A percentile compares a stretch with the other conserved stretches of the same genome.
phyloP scores from a whole-genome alignment of 2,113 vertebrate genomes.

The Genyomyrus donnyi region DNA sequence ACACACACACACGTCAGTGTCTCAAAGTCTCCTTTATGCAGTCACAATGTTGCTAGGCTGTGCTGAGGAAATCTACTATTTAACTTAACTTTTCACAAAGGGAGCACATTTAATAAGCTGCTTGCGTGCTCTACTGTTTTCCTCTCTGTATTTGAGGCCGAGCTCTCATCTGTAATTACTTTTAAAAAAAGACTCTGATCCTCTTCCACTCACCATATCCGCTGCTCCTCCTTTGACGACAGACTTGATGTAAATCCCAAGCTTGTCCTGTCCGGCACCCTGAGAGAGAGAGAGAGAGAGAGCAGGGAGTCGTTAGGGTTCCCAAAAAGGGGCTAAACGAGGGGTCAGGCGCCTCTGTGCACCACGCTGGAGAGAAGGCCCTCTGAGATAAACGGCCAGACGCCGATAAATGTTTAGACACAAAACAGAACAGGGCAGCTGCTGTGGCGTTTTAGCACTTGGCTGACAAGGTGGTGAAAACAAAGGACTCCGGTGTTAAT shows the following conservation, averaged over 20 bases:
- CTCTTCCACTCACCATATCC: slow-evolving; percentile 70
- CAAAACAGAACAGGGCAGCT: not conserved
- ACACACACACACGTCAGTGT: not conserved
- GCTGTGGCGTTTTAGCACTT: not conserved
- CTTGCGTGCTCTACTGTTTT: not conserved
- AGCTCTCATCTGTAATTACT: not conserved
- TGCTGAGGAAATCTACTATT: not conserved
- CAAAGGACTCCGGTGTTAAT: not conserved
- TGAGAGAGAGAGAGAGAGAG: slow-evolving; percentile 39
- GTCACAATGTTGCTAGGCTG: not conserved
- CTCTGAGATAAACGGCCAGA: not conserved
- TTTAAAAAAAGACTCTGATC: not conserved
- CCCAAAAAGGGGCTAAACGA: not conserved
- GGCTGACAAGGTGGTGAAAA: not conserved
- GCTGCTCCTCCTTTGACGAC: slow-evolving; percentile 96
- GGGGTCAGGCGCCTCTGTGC: not conserved
- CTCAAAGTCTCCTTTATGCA: not conserved
- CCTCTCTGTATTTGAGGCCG: not conserved
- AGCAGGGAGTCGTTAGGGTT: not conserved
- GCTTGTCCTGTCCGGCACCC: slow-evolving; percentile 96
- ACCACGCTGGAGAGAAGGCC: not conserved
- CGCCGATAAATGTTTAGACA: not conserved
- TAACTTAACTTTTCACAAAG: not conserved
- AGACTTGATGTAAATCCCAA: slow-evolving; percentile 96
- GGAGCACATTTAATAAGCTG: not conserved